Conservation (phyloP, 2,888 invertebrate species). For the Melanostoma mellinum region DNA sequence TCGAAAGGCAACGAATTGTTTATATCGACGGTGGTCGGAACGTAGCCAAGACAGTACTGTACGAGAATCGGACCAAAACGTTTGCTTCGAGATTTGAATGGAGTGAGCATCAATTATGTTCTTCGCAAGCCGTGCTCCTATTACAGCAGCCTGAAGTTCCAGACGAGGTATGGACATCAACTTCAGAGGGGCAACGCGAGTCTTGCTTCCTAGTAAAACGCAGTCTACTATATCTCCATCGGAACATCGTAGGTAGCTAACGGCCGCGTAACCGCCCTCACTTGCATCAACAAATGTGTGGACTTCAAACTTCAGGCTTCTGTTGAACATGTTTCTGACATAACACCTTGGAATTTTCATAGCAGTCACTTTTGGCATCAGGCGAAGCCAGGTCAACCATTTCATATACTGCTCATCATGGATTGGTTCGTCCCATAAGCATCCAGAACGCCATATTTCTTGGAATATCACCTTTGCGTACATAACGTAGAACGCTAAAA, state of each 20-base stretch:
- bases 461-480: conserved; percentile 48
- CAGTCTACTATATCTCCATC: too few relatives aligned
- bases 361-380: conserved; percentile 46
- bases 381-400: conserved; percentile 56
- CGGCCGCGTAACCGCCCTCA: too few relatives aligned
- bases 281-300: conserved; percentile 62
- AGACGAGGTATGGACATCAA: conserved; percentile 27
- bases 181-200: too few relatives aligned
- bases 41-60: conserved; percentile 6
- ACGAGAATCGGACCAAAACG: conserved; percentile 13
- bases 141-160: conserved; percentile 13
- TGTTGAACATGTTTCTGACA: conserved; percentile 7
- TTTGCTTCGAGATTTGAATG: neutral
- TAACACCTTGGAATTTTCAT: conserved; percentile 57
- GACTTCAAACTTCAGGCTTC: conserved; percentile 33
- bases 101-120: neutral
- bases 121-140: neutral
- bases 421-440: conserved; percentile 57
- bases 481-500: conserved; percentile 24
- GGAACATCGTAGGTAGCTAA: too few relatives aligned
- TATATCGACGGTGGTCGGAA: neutral
- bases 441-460: conserved; percentile 57
- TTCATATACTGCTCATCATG: conserved; percentile 46
- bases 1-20: conserved; percentile 5
- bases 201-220: too few relatives aligned